Conservation (phyloP, 1,140 invertebrate genomes). For the Drosophila willistoni region DNA sequence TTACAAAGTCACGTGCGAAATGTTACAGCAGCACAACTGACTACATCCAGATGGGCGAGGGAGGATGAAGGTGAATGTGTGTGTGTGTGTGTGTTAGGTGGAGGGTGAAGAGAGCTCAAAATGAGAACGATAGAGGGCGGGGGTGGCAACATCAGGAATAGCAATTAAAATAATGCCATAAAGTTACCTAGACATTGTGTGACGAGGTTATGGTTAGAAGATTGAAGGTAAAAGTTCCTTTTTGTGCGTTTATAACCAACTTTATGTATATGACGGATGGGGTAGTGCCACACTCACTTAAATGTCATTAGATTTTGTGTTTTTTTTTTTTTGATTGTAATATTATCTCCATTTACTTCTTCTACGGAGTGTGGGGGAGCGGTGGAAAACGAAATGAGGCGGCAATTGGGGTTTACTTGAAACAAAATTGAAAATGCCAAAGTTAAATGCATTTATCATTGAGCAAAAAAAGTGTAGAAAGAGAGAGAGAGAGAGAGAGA, state of each 20-base stretch:
- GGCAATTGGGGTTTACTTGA: conserved; percentile 28
- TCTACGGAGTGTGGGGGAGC: neutral
- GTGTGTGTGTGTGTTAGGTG: neutral
- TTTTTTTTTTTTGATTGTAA: conserved; percentile 70
- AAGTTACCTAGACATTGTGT: conserved; percentile 48
- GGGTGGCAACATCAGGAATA: conserved; percentile 48
- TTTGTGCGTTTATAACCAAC: neutral
- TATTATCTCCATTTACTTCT: conserved; percentile 27
- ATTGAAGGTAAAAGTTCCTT: conserved; percentile 47
- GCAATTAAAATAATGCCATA: conserved; percentile 80
- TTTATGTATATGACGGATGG: neutral
- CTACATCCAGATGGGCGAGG: conserved; percentile 4
- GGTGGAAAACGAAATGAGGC: neutral
- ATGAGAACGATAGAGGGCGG: neutral
- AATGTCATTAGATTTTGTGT: conserved; percentile 72
- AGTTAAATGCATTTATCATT: conserved; percentile 72
- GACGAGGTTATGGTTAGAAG: conserved; percentile 2
- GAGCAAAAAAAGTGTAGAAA: neutral
- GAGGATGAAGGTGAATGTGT: neutral
- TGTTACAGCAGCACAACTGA: conserved; percentile 66
- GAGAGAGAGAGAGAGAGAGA: neutral
- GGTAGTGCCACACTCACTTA: conserved; percentile 21
- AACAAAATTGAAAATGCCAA: conserved; percentile 68
- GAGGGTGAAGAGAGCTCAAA: neutral
- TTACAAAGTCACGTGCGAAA: conserved; percentile 79